phyloP scores from a whole-genome alignment of 2,113 vertebrate species.

The Mesitornis unicolor region DNA sequence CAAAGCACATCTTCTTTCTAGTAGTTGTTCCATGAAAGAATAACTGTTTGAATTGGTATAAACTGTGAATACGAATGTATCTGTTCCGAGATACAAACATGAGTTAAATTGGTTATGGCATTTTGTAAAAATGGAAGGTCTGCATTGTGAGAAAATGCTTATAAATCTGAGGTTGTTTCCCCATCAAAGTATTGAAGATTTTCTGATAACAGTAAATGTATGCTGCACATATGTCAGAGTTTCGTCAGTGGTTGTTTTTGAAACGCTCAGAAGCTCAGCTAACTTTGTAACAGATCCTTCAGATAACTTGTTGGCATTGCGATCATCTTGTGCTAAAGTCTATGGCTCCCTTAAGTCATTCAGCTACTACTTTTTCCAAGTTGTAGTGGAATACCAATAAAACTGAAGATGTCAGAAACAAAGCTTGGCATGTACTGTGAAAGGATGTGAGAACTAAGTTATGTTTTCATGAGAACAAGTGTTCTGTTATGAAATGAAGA shows the following conservation, averaged over 20 bases:
- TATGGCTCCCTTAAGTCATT: background rate
- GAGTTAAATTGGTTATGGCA: background rate
- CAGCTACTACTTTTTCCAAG: background rate
- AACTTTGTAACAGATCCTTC: background rate
- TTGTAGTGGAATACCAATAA: constrained; percentile 3
- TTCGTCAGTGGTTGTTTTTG: background rate
- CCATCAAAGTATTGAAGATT: background rate
- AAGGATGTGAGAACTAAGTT: constrained; percentile 42
- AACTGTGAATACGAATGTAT: background rate
- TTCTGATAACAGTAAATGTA: background rate
- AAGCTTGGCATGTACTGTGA: background rate
- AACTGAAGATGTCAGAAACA: background rate
- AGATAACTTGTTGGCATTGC: background rate
- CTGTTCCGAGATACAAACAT: background rate
- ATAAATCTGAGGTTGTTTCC: background rate
- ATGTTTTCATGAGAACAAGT: constrained; percentile 56
- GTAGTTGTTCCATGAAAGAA: background rate
- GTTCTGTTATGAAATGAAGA: constrained; percentile 39
- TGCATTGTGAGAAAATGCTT: background rate
- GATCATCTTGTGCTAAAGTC: background rate
- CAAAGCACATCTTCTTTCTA: background rate
- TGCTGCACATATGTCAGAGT: background rate
- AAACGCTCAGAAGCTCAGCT: background rate
- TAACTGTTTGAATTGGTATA: background rate
- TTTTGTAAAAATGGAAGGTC: background rate